Evolutionary conservation across 92 coral and sea anemone genomes (phyloP).

Genomic region (Siderastrea siderea): DNA sequence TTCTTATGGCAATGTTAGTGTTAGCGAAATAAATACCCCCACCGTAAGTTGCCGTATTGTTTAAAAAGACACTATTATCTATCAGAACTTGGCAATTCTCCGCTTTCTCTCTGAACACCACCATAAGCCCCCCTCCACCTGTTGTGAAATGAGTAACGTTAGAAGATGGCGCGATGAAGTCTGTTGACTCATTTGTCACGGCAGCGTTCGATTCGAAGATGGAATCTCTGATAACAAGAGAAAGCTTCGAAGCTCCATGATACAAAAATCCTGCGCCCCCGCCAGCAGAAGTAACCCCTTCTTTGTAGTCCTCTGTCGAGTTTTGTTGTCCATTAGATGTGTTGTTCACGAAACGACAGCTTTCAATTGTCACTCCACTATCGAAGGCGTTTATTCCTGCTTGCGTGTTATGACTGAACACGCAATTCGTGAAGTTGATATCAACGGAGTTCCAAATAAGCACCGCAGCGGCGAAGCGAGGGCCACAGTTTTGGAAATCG

Average conservation of each 20-base stretch:
- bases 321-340: constrained; percentile 55
- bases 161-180: constrained; percentile 73
- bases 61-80: constrained; percentile 49
- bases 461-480: constrained; percentile 73
- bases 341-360: constrained; percentile 77
- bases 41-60: constrained; percentile 91
- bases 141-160: constrained; percentile 64
- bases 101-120: constrained; percentile 52
- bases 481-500: constrained; percentile 80
- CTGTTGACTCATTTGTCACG: constrained; percentile 55
- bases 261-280: constrained; percentile 78
- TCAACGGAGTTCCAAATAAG: constrained; percentile 71
- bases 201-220: constrained; percentile 75
- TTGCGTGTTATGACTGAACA: constrained; percentile 78
- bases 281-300: constrained; percentile 72
- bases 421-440: constrained; percentile 73
- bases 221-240: constrained; percentile 56
- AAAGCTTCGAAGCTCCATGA: constrained; percentile 27
- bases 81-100: constrained; percentile 52
- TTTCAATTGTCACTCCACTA: constrained; percentile 71
- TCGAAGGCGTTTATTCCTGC: constrained; percentile 86
- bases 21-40: constrained; percentile 79
- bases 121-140: constrained; percentile 78
- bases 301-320: constrained; percentile 35
- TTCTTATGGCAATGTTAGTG: constrained; percentile 61